Evolutionary conservation across 2,113 vertebrate genomes (phyloP).

Genomic region (Coreoperca whiteheadi): DNA sequence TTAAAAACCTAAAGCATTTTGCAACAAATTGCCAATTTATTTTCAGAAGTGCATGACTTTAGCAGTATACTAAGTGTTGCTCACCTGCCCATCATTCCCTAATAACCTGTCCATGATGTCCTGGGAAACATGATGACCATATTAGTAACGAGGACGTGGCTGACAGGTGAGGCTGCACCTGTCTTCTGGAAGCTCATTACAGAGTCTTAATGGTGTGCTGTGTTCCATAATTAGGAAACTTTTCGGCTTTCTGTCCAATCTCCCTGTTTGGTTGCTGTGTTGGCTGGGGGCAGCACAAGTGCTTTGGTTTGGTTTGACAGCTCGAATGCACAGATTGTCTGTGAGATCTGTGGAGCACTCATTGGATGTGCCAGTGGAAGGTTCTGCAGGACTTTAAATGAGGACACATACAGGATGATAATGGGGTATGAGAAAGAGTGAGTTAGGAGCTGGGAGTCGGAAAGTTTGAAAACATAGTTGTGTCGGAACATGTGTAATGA

Average conservation of each 20-base stretch:
- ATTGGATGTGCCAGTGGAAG: slow-evolving; percentile 24
- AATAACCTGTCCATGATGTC: slow-evolving; percentile 69
- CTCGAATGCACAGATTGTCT: slow-evolving; percentile 19
- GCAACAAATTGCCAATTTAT: slow-evolving; percentile 46
- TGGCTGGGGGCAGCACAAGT: slow-evolving; percentile 17
- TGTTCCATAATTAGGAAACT: slow-evolving; percentile 73
- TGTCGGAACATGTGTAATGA: slow-evolving; percentile 21
- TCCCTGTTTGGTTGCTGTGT: slow-evolving; percentile 49
- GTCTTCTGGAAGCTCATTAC: slow-evolving; percentile 71
- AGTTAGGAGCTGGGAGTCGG: background rate
- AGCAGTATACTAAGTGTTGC: slow-evolving; percentile 33
- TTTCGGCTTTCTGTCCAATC: slow-evolving; percentile 52
- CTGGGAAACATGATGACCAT: slow-evolving; percentile 61
- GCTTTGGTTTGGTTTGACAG: slow-evolving; percentile 71
- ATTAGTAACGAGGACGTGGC: slow-evolving; percentile 70
- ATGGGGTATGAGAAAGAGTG: slow-evolving; percentile 22
- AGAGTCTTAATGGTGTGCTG: slow-evolving; percentile 64
- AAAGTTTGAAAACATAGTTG: slow-evolving; percentile 28
- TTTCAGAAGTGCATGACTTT: slow-evolving; percentile 22
- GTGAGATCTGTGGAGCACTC: slow-evolving; percentile 45
- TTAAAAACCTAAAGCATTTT: slow-evolving; percentile 16
- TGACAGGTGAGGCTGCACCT: slow-evolving; percentile 75
- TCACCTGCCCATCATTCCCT: slow-evolving; percentile 65
- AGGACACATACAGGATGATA: slow-evolving; percentile 32
- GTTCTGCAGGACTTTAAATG: slow-evolving; percentile 41